Percentiles rank a stretch among this genome's conserved stretches.
Evolutionary conservation across 2,797 vertebrate genomes (phyloP).

Genomic region (Loriculus beryllinus): DNA sequence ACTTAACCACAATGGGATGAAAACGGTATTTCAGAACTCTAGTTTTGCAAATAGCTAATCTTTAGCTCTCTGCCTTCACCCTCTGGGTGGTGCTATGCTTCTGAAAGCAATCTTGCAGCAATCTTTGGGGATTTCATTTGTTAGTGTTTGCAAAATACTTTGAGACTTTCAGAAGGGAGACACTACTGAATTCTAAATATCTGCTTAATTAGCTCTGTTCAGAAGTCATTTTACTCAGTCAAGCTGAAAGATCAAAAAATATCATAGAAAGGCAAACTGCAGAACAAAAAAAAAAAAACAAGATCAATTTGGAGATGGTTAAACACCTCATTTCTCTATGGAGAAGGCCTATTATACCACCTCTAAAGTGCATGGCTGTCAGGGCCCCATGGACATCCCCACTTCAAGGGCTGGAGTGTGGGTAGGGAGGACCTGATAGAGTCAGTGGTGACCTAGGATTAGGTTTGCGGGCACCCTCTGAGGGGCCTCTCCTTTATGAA

Average conservation of each 20-base stretch:
- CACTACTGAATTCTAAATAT: not conserved
- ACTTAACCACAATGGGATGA: not conserved
- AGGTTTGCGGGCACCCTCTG: not conserved
- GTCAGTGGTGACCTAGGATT: not conserved
- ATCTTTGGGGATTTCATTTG: not conserved
- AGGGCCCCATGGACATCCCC: rapidly evolving
- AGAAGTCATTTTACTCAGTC: not conserved
- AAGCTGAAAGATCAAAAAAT: constrained; percentile 3
- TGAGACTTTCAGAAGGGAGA: not conserved
- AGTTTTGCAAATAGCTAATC: not conserved
- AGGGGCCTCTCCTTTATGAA: rapidly evolving
- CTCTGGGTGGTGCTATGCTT: not conserved
- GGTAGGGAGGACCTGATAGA: not conserved
- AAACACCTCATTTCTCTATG: not conserved
- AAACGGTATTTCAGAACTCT: not conserved
- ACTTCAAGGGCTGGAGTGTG: rapidly evolving
- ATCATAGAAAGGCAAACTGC: not conserved
- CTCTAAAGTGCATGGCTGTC: not conserved
- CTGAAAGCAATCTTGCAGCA: not conserved
- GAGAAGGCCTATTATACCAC: not conserved
- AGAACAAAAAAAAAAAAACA: not conserved
- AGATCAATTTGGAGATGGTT: not conserved
- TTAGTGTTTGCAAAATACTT: not conserved
- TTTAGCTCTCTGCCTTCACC: not conserved
- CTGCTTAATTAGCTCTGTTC: not conserved